These are phyloP conservation scores for Ellobius talpinus DNA, from an alignment of 2,113 vertebrate species.

Conservation along the genomic window DNA sequence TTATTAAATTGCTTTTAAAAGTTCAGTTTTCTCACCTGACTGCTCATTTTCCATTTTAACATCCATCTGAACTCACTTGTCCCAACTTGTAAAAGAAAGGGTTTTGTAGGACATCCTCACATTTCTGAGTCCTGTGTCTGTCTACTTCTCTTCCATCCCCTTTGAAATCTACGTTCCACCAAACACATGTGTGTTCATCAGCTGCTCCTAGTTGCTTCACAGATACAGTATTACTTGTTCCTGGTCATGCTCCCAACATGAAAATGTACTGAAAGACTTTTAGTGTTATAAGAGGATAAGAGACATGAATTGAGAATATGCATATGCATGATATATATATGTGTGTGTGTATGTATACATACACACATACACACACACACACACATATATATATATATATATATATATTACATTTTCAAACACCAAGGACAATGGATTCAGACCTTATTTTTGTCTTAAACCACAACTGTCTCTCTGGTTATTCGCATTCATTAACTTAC, in stretches of 20 bases:
- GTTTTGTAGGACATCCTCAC: neutral
- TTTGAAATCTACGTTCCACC: neutral
- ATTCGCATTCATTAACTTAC: constrained; percentile 40
- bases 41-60: neutral
- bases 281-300: neutral
- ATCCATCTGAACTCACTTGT: neutral
- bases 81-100: neutral
- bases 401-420: neutral
- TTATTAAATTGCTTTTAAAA: neutral
- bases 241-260: neutral
- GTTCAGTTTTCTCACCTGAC: neutral
- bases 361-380: no score
- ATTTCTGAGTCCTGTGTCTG: neutral
- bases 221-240: neutral
- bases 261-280: neutral
- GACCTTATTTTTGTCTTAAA: constrained; percentile 60
- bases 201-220: neutral
- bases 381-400: no score
- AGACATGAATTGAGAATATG: constrained; percentile 1
- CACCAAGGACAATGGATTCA: constrained; percentile 8
- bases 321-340: neutral
- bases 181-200: neutral
- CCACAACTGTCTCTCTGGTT: constrained; percentile 26
- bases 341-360: rapidly evolving
- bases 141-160: neutral